Conservation (phyloP, 2,113 vertebrate genomes). For the Hippocampus comes region DNA sequence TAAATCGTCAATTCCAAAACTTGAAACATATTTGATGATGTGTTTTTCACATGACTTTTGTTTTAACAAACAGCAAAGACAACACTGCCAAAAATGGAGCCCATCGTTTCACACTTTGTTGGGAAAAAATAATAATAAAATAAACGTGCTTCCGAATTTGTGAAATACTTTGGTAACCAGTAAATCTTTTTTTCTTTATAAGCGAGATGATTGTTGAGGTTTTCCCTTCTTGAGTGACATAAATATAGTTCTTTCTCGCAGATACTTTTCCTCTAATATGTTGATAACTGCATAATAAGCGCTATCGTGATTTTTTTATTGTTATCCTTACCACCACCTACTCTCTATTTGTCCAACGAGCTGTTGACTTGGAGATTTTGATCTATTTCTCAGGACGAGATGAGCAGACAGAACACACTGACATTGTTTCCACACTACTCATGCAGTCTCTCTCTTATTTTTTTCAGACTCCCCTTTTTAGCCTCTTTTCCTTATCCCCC, state of each 20-base stretch:
- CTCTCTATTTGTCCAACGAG: conserved; percentile 21
- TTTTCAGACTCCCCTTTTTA: background rate
- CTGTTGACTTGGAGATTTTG: conserved; percentile 75
- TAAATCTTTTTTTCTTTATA: too few species aligned
- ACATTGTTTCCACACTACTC: background rate
- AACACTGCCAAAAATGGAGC: background rate
- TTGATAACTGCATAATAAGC: too few species aligned
- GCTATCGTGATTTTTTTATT: too few species aligned
- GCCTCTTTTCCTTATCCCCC: conserved; percentile 15
- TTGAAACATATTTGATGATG: background rate
- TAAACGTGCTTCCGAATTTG: background rate
- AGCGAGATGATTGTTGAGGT: too few species aligned
- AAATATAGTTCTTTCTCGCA: too few species aligned
- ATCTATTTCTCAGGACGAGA: conserved; percentile 78
- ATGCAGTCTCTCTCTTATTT: background rate
- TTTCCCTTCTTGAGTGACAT: too few species aligned
- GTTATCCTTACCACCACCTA: too few species aligned
- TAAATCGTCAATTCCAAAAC: background rate
- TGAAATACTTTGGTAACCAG: background rate
- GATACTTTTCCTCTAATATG: too few species aligned
- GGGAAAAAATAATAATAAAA: background rate
- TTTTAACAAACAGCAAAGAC: background rate
- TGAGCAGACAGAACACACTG: background rate
- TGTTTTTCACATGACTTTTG: background rate
- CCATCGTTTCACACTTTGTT: background rate